Base-by-base conservation (phyloP, 2,888 invertebrate genomes). In the Melinopterus prodromus region DNA sequence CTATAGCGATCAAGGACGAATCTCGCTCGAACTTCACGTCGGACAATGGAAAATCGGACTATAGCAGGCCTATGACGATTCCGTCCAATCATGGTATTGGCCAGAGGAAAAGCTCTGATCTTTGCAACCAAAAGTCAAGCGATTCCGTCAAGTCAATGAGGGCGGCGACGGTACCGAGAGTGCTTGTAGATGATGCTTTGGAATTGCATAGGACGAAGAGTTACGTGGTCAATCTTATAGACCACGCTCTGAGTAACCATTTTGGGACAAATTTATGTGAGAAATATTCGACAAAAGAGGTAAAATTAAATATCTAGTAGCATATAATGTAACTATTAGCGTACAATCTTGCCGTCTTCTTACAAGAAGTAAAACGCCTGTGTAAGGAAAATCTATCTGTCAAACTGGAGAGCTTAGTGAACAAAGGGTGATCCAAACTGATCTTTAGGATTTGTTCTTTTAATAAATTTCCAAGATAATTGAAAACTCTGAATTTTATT, bases 151-250 rank as follows among this genome's bases (percentile, higher is more conserved):
- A 80, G 70, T 80, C 81, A 16, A 76, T 78, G n/a, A 78, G 78
- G 70, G 75, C 79, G 0, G 81, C 78, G 6, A 79, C 76, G 0
- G 77, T 80, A 6, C 81, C 80, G 5, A 36, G 80, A 16, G 80
- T 80, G 3, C 16, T 81, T 9, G 77, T 80, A 9, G 80, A 80
- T 37, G 86, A 89, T 53, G 89, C 89, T 6, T 80, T 89, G 79
- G 90, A 91, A 82, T 82, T 91, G 69, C 89, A 90, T 70, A 85
- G 87, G 36, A 90, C 89, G 2, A 91, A 90, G 82, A 90, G 89
- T 81, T 89, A 90, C 80, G 90, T 90, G 71, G 88, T 90, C 2
- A 88, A 88, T 84, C 84, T 90, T 75, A 90, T 91, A 79, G 90
- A 90, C 79, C 86, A 88, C 72, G 90, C 90, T 3, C 84, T 90